Evolutionary conservation across 2,113 vertebrate species (phyloP), one percentile per base, ranked within the genome.

Genomic region (Cnemophilus loriae): DNA sequence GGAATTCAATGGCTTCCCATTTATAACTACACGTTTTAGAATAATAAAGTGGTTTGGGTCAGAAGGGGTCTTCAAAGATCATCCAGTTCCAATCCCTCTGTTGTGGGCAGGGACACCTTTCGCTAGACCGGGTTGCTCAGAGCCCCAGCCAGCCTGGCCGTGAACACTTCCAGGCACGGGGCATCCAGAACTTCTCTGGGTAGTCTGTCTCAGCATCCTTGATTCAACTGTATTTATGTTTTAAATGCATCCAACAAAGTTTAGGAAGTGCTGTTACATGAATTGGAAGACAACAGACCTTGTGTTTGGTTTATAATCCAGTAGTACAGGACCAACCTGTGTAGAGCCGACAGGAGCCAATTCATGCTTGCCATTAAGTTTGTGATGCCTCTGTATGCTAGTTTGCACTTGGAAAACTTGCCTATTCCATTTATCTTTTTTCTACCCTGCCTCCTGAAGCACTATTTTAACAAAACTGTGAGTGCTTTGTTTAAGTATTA

Each of bases 271-370:
- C 47, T 50, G 5, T 90, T 83, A 8, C 5, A 0, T 68, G 44
- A 68, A 18, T 4, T 76, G 52, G 23, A 64, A 24, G 32, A n/a
- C 13, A 81, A 22, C 14, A 49, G 22, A 26, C 18, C 7, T 3
- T 35, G 4, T 1, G 1, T 47, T 63, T 7, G 23, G 4, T 0
- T n/a, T 68, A 16, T 42, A 79, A 0, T 26, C 22, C 32, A 19
- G 22, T 26, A 30, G 11, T 42, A n/a, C 2, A 10, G 47, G 39
- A 49, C 20, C 10, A 41, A 12, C 8, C 5, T 49, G 3, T 5
- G 21, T 46, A 32, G 32, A 47, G 10, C 13, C 19, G 30, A 3
- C 11, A 22, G 46, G 47, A 37, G 4, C 50, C 16, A 73, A 11
- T 35, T 74, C 6, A 9, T n/a, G 12, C 16, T 73, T 50, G 19